phyloP scores from a whole-genome alignment of 2,888 invertebrate species.

The Drosophila limbata region DNA sequence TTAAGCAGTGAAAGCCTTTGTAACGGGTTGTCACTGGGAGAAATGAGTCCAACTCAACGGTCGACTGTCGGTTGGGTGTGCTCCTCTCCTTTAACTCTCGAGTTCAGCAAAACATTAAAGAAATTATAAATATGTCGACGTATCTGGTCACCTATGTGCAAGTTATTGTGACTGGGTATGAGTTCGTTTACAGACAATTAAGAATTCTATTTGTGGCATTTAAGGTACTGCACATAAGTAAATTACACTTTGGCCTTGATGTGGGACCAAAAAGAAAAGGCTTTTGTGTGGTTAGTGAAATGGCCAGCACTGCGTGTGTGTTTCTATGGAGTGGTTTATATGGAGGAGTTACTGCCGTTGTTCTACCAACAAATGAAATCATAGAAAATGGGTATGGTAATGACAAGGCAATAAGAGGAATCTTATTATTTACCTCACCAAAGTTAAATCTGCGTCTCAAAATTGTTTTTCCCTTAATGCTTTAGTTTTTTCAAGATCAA shows the following conservation, averaged over 20 bases:
- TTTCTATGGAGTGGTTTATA: background rate
- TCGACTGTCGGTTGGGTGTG: conserved; percentile 5
- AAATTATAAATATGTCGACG: conserved; percentile 61
- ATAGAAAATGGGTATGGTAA: conserved; percentile 20
- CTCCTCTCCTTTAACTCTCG: conserved; percentile 3
- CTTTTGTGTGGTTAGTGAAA: conserved; percentile 39
- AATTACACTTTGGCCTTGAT: conserved; percentile 40
- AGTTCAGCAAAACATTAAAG: conserved; percentile 50
- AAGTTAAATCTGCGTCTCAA: background rate
- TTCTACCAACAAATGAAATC: conserved; percentile 27
- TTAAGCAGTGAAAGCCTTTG: conserved; percentile 64
- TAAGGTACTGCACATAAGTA: too few species aligned
- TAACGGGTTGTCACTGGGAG: conserved; percentile 49
- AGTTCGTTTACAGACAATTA: conserved; percentile 56
- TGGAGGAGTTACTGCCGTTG: conserved; percentile 2
- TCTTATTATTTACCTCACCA: conserved; percentile 9
- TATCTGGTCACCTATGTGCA: background rate
- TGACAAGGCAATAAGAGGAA: background rate
- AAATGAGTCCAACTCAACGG: conserved; percentile 14
- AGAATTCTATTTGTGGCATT: conserved; percentile 68
- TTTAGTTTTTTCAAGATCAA: too few species aligned
- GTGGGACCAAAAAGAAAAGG: conserved; percentile 2
- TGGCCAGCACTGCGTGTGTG: conserved; percentile 29
- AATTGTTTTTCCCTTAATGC: background rate
- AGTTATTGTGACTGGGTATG: conserved; percentile 29